phyloP scores from a whole-genome alignment of 2,797 vertebrate species.

The Bradypodion ventrale region DNA sequence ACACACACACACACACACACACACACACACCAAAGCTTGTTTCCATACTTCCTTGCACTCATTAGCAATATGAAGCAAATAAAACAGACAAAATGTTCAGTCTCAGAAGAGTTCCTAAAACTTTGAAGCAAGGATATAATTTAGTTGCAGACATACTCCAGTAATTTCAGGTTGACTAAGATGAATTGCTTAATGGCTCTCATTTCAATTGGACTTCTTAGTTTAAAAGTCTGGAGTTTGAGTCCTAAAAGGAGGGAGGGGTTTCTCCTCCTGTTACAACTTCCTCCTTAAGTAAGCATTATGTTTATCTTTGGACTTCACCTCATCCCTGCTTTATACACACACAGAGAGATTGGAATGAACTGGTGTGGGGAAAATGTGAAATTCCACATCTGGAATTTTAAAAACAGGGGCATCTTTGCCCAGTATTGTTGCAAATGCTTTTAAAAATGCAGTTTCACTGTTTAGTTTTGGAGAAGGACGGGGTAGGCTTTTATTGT shows the following conservation, averaged over 20 bases:
- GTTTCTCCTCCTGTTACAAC: neutral
- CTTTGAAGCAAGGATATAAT: neutral
- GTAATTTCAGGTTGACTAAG: neutral
- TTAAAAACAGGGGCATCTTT: neutral
- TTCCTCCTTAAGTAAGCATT: no score
- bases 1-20: no score
- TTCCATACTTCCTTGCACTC: no score
- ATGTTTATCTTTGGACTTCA: no score
- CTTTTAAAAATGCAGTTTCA: slow-evolving; percentile 3
- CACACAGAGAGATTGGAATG: neutral
- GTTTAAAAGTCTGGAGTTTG: neutral
- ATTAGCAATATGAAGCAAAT: neutral
- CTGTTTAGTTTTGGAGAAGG: neutral
- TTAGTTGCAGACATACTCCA: neutral
- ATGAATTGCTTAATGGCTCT: neutral
- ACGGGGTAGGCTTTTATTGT: neutral
- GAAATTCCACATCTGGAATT: neutral
- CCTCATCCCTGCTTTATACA: no score
- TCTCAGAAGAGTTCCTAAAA: neutral
- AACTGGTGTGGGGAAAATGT: neutral
- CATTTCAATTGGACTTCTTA: neutral
- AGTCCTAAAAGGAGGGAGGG: neutral
- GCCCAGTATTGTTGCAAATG: neutral
- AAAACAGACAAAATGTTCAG: neutral
- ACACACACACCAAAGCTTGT: no score